Percentiles rank a stretch among this genome's conserved stretches.
Conservation (phyloP, 2,113 vertebrate species). For the Psephotus haematonotus region DNA sequence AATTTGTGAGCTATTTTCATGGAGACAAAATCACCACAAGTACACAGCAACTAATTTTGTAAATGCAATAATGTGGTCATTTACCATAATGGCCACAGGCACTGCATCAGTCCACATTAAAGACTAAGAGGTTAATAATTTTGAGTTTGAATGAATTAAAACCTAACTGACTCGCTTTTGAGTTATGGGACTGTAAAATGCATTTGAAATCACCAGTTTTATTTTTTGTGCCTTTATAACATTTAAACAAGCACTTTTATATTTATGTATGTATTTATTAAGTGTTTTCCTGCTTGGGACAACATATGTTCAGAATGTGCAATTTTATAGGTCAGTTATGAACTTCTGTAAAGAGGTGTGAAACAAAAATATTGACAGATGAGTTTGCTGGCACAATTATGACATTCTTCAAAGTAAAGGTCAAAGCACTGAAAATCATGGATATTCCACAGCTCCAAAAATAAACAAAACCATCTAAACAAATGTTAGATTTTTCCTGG, state of each 20-base stretch:
- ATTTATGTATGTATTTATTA: constrained; percentile 50
- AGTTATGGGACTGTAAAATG: neutral
- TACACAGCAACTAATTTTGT: constrained; percentile 28
- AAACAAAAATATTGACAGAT: constrained; percentile 63
- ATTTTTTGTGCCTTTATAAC: neutral
- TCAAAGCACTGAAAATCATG: constrained; percentile 27
- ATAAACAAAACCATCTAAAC: neutral
- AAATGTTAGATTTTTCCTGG: constrained; percentile 20
- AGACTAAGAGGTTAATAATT: neutral
- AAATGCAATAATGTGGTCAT: constrained; percentile 32
- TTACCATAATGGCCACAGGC: constrained; percentile 10
- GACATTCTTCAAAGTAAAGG: constrained; percentile 31
- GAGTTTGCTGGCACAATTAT: constrained; percentile 40
- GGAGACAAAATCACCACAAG: constrained; percentile 10
- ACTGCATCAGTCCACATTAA: constrained; percentile 15
- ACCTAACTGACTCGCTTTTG: neutral
- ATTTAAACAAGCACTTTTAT: constrained; percentile 25
- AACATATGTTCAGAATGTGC: constrained; percentile 26
- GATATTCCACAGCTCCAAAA: constrained; percentile 36
- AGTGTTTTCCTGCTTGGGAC: constrained; percentile 31
- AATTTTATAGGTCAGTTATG: constrained; percentile 59
- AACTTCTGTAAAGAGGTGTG: constrained; percentile 46
- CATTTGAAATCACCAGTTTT: neutral
- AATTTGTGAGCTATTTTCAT: constrained; percentile 20
- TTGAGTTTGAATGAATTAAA: neutral